Conservation (phyloP, 1,140 invertebrate genomes). For the Episyrphus balteatus region DNA sequence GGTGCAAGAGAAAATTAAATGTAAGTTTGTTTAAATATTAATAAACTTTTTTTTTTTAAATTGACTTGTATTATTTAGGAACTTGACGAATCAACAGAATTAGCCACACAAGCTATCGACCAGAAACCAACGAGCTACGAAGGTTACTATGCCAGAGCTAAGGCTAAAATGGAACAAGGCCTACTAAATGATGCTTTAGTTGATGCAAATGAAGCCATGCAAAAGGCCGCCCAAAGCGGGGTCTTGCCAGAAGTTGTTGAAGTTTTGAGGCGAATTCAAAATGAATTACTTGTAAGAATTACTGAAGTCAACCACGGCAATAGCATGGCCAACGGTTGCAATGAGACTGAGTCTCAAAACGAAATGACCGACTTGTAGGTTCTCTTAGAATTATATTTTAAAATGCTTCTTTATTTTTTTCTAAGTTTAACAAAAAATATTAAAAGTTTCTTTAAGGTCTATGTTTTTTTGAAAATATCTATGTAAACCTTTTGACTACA, state of each 20-base stretch:
- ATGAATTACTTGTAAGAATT: slow-evolving; percentile 27
- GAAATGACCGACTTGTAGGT: slow-evolving; percentile 25
- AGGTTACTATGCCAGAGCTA: slow-evolving; percentile 81
- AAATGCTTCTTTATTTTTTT: too few relatives aligned
- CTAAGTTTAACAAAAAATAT: too few relatives aligned
- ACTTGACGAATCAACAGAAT: slow-evolving; percentile 69
- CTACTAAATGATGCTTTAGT: slow-evolving; percentile 41
- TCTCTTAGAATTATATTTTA: too few relatives aligned
- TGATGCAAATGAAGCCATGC: slow-evolving; percentile 42
- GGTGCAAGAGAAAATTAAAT: slow-evolving; percentile 87
- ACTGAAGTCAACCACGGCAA: slow-evolving; percentile 14
- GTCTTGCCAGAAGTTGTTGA: slow-evolving; percentile 28
- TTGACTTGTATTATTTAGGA: slow-evolving; percentile 44
- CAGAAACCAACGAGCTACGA: slow-evolving; percentile 80
- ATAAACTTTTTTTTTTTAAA: neutral
- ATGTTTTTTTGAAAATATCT: too few relatives aligned
- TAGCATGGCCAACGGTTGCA: neutral
- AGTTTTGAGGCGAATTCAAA: slow-evolving; percentile 29
- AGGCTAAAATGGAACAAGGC: slow-evolving; percentile 65
- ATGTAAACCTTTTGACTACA: too few relatives aligned
- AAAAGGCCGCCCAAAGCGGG: slow-evolving; percentile 30
- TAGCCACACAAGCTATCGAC: slow-evolving; percentile 73
- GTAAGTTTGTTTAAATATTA: slow-evolving; percentile 61
- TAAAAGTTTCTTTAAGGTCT: too few relatives aligned
- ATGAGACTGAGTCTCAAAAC: slow-evolving; percentile 26